These are phyloP conservation scores for Brachionus rubens DNA, from an alignment of 1,140 invertebrate species.

Conservation along the genomic window DNA sequence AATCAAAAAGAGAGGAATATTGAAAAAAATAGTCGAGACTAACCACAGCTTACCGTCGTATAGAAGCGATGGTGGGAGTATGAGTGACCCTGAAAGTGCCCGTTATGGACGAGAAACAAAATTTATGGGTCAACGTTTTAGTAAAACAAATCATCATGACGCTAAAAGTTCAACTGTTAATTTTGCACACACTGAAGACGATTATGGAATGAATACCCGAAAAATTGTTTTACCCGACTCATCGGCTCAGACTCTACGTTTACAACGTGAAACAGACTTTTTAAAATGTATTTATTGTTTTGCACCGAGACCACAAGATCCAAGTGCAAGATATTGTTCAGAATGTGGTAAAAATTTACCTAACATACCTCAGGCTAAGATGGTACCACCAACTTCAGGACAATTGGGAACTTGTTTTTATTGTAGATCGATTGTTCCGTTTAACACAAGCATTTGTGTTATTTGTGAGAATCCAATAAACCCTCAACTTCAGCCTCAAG, in stretches of 20 bases:
- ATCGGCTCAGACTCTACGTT: constrained; percentile 51
- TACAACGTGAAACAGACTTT: constrained; percentile 57
- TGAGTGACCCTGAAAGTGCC: constrained; percentile 25
- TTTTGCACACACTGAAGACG: constrained; percentile 5
- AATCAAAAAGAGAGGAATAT: constrained; percentile 22
- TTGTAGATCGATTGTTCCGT: constrained; percentile 57
- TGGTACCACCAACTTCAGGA: constrained; percentile 54
- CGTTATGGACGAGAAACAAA: constrained; percentile 28
- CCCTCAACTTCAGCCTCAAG: constrained; percentile 53
- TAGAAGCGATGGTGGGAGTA: constrained; percentile 29
- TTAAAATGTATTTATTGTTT: constrained; percentile 58
- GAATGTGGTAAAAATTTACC: constrained; percentile 53
- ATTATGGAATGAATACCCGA: not conserved
- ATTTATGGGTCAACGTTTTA: constrained; percentile 1
- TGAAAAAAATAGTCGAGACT: constrained; percentile 37
- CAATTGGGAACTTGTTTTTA: constrained; percentile 57
- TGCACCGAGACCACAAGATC: constrained; percentile 54
- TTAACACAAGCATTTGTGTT: constrained; percentile 55
- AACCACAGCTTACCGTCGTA: constrained; percentile 1
- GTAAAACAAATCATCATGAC: not conserved
- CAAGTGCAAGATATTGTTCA: constrained; percentile 54
- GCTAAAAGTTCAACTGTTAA: constrained; percentile 25
- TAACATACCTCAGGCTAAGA: constrained; percentile 50
- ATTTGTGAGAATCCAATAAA: constrained; percentile 58
- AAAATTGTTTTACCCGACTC: constrained; percentile 49